These are phyloP conservation scores for Apteryx owenii DNA, from an alignment of 2,113 vertebrate genomes.

Conservation along the genomic window DNA sequence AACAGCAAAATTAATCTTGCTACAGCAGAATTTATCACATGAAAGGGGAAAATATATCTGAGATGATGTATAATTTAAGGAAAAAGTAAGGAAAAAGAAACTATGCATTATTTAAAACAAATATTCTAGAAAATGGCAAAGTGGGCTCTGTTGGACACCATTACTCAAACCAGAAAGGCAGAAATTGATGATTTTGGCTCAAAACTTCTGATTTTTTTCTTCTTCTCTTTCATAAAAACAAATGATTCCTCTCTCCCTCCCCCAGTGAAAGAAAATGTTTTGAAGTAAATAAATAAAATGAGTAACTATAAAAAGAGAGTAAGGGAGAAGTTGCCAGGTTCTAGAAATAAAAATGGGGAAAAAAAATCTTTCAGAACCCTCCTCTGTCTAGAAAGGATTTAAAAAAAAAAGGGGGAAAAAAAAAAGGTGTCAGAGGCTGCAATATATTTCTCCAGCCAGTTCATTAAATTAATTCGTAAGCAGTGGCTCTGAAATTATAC, in stretches of 20 bases:
- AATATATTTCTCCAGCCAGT: slow-evolving; percentile 95
- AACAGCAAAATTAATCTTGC: slow-evolving; percentile 71
- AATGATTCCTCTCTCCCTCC: not conserved
- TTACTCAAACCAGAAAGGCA: slow-evolving; percentile 69
- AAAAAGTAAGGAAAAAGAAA: slow-evolving; percentile 71
- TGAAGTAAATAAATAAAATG: slow-evolving; percentile 72
- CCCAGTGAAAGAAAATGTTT: slow-evolving; percentile 35
- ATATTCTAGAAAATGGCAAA: slow-evolving; percentile 61
- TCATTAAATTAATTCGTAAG: slow-evolving; percentile 99
- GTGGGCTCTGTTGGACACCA: slow-evolving; percentile 57
- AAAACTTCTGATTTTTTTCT: slow-evolving; percentile 47
- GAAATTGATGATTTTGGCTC: slow-evolving; percentile 59
- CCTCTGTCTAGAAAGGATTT: slow-evolving; percentile 79
- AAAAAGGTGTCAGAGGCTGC: slow-evolving; percentile 95
- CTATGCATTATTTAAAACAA: slow-evolving; percentile 77
- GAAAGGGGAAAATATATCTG: slow-evolving; percentile 75
- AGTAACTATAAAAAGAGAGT: slow-evolving; percentile 79
- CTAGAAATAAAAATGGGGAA: slow-evolving; percentile 70
- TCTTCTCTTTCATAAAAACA: slow-evolving; percentile 9
- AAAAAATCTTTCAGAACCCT: slow-evolving; percentile 73
- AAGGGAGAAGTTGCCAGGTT: slow-evolving; percentile 73
- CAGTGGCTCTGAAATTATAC: slow-evolving; percentile 96
- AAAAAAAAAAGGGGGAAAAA: slow-evolving; percentile 87
- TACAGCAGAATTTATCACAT: slow-evolving; percentile 76
- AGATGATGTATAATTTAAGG: slow-evolving; percentile 76